Evolutionary conservation across 2,888 invertebrate genomes (phyloP).

Genomic region (Periphyllus acericola): DNA sequence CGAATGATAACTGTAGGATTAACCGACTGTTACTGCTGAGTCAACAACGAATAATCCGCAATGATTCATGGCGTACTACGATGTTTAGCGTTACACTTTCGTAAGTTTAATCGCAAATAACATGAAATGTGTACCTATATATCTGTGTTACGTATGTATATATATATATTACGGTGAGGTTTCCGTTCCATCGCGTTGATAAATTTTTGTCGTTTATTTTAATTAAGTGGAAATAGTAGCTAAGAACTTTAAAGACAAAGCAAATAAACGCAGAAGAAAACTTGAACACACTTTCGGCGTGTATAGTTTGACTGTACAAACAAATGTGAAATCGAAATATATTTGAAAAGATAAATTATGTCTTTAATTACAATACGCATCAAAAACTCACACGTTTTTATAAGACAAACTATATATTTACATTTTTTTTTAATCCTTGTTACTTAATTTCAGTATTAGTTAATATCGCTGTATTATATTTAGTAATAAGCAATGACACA

Average conservation of each 20-base stretch:
- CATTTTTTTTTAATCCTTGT: neutral
- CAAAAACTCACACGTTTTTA: no score
- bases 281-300: neutral
- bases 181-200: constrained; percentile 18
- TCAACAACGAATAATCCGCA: constrained; percentile 25
- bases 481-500: no score
- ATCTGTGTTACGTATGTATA: neutral
- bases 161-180: neutral
- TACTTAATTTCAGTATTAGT: neutral
- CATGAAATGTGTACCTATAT: no score
- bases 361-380: no score
- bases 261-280: constrained; percentile 10
- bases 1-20: constrained; percentile 8
- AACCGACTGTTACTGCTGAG: neutral
- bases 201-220: neutral
- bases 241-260: constrained; percentile 7
- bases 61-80: neutral
- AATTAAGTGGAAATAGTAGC: neutral
- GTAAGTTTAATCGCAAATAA: constrained; percentile 27
- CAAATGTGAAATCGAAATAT: neutral
- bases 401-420: neutral
- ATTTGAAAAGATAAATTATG: neutral
- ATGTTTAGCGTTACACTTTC: constrained; percentile 14
- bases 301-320: neutral
- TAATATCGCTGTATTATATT: neutral